Conservation (phyloP, 1,140 invertebrate species). For the Holcopasites calliopsidis region DNA sequence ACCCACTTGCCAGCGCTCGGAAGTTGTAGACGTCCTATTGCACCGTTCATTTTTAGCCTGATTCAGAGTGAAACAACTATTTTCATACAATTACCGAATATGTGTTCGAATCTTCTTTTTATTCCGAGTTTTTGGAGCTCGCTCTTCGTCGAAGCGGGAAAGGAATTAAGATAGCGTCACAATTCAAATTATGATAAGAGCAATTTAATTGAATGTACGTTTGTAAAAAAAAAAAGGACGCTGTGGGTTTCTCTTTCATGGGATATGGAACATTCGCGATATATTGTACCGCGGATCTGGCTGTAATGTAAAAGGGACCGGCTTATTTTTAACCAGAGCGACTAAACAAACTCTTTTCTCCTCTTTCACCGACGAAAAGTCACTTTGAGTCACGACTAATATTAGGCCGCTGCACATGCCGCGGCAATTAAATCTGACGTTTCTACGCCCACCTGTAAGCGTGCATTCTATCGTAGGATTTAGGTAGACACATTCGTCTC, state of each 20-base stretch:
- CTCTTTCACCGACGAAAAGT: conserved; percentile 45
- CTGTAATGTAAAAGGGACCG: conserved; percentile 9
- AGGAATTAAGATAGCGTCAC: too few relatives aligned
- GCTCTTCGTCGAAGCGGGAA: too few relatives aligned
- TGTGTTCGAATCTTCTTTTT: too few relatives aligned
- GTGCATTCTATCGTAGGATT: background rate
- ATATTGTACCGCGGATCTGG: background rate
- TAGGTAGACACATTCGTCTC: background rate
- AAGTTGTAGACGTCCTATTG: background rate
- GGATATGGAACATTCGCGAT: too few relatives aligned
- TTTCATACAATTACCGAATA: too few relatives aligned
- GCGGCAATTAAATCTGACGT: conserved; percentile 59
- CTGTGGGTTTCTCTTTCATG: background rate
- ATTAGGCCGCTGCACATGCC: conserved; percentile 66
- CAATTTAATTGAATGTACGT: too few relatives aligned
- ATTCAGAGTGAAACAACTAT: too few relatives aligned
- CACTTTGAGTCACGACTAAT: conserved; percentile 54
- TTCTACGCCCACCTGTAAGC: conserved; percentile 45
- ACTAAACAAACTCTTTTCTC: conserved; percentile 52
- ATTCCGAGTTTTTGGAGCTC: too few relatives aligned
- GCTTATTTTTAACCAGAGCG: conserved; percentile 50
- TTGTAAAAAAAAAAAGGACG: too few relatives aligned
- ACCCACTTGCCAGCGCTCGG: background rate
- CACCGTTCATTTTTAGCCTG: background rate
- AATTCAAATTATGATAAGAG: too few relatives aligned